A percentile compares a stretch with the other conserved stretches of the same genome.
Conservation (phyloP, 2,888 invertebrate species). For the Thera britannica region DNA sequence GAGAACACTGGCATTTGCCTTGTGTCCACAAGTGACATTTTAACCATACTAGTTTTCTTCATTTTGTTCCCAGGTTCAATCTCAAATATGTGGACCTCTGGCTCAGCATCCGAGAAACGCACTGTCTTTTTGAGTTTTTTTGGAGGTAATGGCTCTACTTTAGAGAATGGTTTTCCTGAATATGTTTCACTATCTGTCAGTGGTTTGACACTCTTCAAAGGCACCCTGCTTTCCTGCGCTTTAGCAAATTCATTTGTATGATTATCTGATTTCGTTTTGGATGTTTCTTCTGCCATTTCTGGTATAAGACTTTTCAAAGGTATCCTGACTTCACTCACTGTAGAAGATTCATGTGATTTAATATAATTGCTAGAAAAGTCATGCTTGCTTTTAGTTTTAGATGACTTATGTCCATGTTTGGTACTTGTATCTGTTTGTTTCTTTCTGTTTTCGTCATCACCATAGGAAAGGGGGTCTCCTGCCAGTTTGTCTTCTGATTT, state of each 20-base stretch:
- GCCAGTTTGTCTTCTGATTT: slow-evolving; percentile 29
- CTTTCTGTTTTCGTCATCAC: slow-evolving; percentile 32
- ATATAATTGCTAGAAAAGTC: slow-evolving; percentile 19
- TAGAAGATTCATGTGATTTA: slow-evolving; percentile 42
- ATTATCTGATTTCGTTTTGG: slow-evolving; percentile 25
- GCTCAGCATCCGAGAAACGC: slow-evolving; percentile 60
- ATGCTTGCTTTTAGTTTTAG: slow-evolving; percentile 28
- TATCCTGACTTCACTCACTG: slow-evolving; percentile 37
- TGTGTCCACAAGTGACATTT: slow-evolving; percentile 58
- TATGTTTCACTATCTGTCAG: slow-evolving; percentile 54
- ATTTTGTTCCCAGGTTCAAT: slow-evolving; percentile 73
- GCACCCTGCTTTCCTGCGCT: slow-evolving; percentile 49
- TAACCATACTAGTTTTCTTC: slow-evolving; percentile 67
- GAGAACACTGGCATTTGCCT: slow-evolving; percentile 65
- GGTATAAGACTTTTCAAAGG: slow-evolving; percentile 60
- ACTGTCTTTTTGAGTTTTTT: slow-evolving; percentile 65
- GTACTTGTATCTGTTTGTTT: slow-evolving; percentile 22
- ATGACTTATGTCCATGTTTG: slow-evolving; percentile 25
- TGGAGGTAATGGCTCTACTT: slow-evolving; percentile 59
- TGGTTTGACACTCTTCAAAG: slow-evolving; percentile 62
- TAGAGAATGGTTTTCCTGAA: slow-evolving; percentile 64
- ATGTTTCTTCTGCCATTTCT: slow-evolving; percentile 51
- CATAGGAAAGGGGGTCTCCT: slow-evolving; percentile 26
- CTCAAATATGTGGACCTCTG: slow-evolving; percentile 61
- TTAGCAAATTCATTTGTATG: slow-evolving; percentile 19